Conservation (phyloP, 1,140 invertebrate genomes). For the Euglossa dilemma region DNA sequence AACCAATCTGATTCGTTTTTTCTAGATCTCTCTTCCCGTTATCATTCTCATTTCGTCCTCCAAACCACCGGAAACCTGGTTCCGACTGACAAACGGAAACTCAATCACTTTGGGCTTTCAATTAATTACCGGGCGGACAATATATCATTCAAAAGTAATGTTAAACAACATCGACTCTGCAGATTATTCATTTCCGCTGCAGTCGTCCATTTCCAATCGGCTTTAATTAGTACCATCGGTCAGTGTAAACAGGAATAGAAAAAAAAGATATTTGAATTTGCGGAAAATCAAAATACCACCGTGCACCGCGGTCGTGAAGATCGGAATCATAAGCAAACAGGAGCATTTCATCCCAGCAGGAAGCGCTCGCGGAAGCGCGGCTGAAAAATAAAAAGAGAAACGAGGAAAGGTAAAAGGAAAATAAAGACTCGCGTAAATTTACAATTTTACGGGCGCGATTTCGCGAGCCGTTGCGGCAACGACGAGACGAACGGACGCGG, state of each 20-base stretch:
- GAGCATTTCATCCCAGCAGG: too few relatives aligned
- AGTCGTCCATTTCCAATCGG: background rate
- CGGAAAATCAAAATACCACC: background rate
- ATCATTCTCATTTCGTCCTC: too few relatives aligned
- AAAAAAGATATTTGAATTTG: background rate
- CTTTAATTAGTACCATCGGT: background rate
- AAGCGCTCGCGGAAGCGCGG: too few relatives aligned
- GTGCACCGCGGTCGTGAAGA: background rate
- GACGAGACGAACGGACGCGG: background rate
- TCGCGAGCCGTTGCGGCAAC: background rate
- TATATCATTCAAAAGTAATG: slow-evolving; percentile 30
- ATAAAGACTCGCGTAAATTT: background rate
- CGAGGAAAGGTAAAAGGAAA: background rate
- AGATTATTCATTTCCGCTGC: background rate
- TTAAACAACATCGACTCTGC: slow-evolving; percentile 1
- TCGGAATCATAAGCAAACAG: background rate
- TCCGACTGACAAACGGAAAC: slow-evolving; percentile 26
- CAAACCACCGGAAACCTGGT: slow-evolving; percentile 6
- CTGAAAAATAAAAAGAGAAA: too few relatives aligned
- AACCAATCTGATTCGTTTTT: background rate
- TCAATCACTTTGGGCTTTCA: slow-evolving; percentile 23
- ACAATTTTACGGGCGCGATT: slow-evolving; percentile 2
- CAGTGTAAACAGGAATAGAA: background rate
- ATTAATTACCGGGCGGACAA: slow-evolving; percentile 32
- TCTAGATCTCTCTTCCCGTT: background rate